Evolutionary conservation across 2,888 invertebrate genomes (phyloP), one percentile per base, ranked within the genome.

Genomic region (Agrenia bidenticulata): DNA sequence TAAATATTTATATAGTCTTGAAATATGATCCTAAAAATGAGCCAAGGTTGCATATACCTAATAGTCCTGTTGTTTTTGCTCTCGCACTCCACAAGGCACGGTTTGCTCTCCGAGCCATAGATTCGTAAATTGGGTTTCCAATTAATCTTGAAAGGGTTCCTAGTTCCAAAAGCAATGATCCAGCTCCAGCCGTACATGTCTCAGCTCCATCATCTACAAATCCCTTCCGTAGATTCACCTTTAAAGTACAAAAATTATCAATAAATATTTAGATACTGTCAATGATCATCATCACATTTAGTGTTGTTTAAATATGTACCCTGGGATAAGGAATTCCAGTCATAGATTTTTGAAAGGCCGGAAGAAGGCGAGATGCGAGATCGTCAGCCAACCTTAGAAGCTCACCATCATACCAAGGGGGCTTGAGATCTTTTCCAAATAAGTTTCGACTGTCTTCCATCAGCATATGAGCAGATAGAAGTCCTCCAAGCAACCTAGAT

Each of bases 121-220:
- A 79, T 76, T 86, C 85, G 78, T 83, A 86, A 1, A 83, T 82
- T 23, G 84, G 84, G 77, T 86, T 86, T 23, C 80, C 81, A 1
- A 84, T 77, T n/a, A 86, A 79, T 15, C 82, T 80, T 62, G 85
- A 84, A n/a, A 86, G 79, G 32, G 85, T 78, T 45, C 86, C 86
- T 78, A 86, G 85, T 78, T 86, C 86, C 19, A 87, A 77, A 11
- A 86, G 78, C 49, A 87, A 79, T 9, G 85, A 83, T 1, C 86
- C 86, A 26, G 86, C 86, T 45, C 86, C 86, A 21, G 86, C 83
- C 11, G 85, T 85, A 76, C 86, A 87, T 0, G 86, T 86, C 72
- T 85, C 84, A 61, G 84, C 84, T 1, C 81, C 79, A 66, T 82
- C 79, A 2, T 77, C 74, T 1, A 84, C 83, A 2, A 85, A 82